These are phyloP conservation scores for Zaprionus lineosus DNA, from an alignment of 2,888 invertebrate species.

Conservation along the genomic window DNA sequence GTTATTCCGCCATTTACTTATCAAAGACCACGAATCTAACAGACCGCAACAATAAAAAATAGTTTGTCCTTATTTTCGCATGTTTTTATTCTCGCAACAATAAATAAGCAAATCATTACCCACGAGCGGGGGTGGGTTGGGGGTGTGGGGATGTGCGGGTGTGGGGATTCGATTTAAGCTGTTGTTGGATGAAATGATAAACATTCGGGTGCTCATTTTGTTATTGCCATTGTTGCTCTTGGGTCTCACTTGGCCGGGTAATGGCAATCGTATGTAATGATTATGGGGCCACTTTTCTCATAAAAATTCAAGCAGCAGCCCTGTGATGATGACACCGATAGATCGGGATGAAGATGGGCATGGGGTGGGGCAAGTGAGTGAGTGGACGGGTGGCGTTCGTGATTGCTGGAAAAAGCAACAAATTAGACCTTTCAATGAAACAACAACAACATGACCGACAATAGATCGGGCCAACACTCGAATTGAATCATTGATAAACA, in stretches of 20 bases:
- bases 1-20: conserved; percentile 63
- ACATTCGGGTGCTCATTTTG: conserved; percentile 40
- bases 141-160: neutral
- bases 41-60: conserved; percentile 31
- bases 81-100: conserved; percentile 8
- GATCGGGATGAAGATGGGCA: conserved; percentile 32
- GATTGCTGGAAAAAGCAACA: conserved; percentile 72
- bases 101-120: conserved; percentile 13
- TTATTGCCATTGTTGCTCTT: conserved; percentile 16
- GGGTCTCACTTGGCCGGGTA: conserved; percentile 43
- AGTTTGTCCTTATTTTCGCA: conserved; percentile 40
- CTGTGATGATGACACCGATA: conserved; percentile 34
- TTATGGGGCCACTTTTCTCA: conserved; percentile 72
- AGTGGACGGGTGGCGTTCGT: conserved; percentile 55
- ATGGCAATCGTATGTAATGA: conserved; percentile 71
- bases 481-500: conserved; percentile 70
- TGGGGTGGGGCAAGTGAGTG: conserved; percentile 15
- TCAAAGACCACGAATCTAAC: conserved; percentile 32
- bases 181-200: conserved; percentile 58
- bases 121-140: neutral
- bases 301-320: conserved; percentile 70
- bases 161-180: conserved; percentile 25
- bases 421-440: conserved; percentile 48
- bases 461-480: conserved; percentile 35
- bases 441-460: neutral